Evolutionary conservation across 2,888 invertebrate genomes (phyloP).

Genomic region (Pollenia griseotomentosa): DNA sequence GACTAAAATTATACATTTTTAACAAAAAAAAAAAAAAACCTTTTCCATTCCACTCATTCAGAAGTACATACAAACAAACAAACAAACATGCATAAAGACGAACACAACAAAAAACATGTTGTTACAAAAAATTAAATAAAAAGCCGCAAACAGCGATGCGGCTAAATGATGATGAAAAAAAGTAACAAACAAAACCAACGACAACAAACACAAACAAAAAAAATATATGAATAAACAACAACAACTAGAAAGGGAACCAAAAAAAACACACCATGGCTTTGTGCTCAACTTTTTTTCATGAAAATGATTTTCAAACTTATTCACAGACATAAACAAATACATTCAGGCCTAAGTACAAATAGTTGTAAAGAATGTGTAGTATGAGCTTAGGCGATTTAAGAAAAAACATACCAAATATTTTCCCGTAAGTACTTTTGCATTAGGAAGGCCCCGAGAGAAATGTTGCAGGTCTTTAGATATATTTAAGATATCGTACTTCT

Average conservation of each 20-base stretch:
- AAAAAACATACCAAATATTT: background rate
- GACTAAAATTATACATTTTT: background rate
- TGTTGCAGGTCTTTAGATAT: too few species aligned
- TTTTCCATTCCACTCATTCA: too few species aligned
- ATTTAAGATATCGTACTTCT: too few species aligned
- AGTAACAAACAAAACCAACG: constrained; percentile 6
- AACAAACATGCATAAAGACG: background rate
- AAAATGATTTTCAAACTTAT: constrained; percentile 24
- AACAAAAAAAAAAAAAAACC: background rate
- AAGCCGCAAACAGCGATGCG: constrained; percentile 33
- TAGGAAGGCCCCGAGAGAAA: too few species aligned
- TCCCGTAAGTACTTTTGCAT: too few species aligned
- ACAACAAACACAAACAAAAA: background rate
- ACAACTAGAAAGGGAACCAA: background rate
- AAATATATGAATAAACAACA: constrained; percentile 1
- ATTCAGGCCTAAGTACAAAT: background rate
- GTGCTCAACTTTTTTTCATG: constrained; percentile 10
- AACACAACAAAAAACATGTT: constrained; percentile 7
- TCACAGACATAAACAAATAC: constrained; percentile 10
- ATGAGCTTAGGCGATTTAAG: background rate
- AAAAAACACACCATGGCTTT: background rate
- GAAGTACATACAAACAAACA: background rate
- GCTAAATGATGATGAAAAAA: constrained; percentile 22
- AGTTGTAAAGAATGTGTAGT: background rate
- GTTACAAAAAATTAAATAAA: background rate